Conservation (phyloP, 92 coral and sea anemone genomes). For the Porites evermanni region DNA sequence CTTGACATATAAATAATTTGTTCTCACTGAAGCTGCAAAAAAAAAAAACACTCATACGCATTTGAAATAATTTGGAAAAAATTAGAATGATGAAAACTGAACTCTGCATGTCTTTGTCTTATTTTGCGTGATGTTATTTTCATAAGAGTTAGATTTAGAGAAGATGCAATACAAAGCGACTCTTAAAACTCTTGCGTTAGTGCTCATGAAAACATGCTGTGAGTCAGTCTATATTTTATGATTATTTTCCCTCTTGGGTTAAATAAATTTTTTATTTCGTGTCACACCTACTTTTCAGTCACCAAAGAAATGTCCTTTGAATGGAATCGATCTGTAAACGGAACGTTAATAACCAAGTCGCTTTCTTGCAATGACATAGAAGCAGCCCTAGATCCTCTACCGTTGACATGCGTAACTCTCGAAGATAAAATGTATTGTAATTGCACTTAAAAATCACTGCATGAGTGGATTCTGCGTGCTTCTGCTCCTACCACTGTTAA, state of each 20-base stretch:
- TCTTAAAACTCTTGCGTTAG: too few relatives aligned
- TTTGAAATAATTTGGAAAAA: too few relatives aligned
- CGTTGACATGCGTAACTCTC: neutral
- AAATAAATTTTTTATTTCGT: neutral
- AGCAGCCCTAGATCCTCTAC: neutral
- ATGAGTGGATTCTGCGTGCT: neutral
- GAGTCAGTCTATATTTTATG: neutral
- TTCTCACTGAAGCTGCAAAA: too few relatives aligned
- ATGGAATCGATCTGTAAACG: neutral
- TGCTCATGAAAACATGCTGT: neutral
- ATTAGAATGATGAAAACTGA: too few relatives aligned
- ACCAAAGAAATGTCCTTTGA: neutral
- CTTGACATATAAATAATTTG: too few relatives aligned
- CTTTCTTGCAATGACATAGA: neutral
- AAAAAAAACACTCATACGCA: too few relatives aligned
- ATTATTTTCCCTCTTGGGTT: neutral
- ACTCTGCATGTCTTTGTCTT: too few relatives aligned
- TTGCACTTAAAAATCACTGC: neutral
- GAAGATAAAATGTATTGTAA: too few relatives aligned
- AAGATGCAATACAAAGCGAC: neutral
- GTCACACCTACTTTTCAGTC: neutral
- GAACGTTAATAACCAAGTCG: too few relatives aligned
- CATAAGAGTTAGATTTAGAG: too few relatives aligned
- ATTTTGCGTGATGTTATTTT: too few relatives aligned
- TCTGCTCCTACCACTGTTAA: neutral